Base-by-base conservation (phyloP, 2,888 invertebrate species). In the Papilio demoleus region DNA sequence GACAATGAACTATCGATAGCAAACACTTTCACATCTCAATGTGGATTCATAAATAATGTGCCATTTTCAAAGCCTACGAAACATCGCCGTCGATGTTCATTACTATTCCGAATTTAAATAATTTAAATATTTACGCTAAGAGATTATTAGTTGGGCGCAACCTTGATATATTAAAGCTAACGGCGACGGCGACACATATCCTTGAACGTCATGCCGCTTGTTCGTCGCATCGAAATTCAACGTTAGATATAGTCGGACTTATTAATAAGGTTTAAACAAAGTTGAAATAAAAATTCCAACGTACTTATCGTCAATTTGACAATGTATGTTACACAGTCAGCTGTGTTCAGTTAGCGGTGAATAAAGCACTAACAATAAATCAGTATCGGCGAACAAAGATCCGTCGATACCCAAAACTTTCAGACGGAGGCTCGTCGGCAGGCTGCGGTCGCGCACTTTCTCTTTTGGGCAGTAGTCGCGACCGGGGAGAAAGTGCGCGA, bases 401-500 rank as follows among this genome's bases (percentile, higher is more conserved):
- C 79, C 86, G 79, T 84, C 82, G 80, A 87, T 81, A 80, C 83
- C 81, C 84, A 78, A 86, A 87, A 86, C 84, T 76, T 85, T 80
- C 72, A 75, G 79, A 81, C 80, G 61, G 61, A 61, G 65, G 61
- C 65, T 59, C 81, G 83, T 79, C 81, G 80, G 81, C 78, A 83
- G 81, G 75, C 73, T 74, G 78, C 82, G 83, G 82, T 79, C 82
- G 87, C 85, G 81, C 83, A 87, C 90, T 89, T 88, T 90, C 89
- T 88, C 88, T 86, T 86, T 83, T 79, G 75, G 81, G 78, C 79
- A 76, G 77, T 80, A 76, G 79, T 79, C 79, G 79, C 72, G 70
- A 65, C 61, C 72, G 76, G 77, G 76, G 70, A 85, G 87, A 87
- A 87, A 87, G 86, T 84, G 81, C 78, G 80, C 76, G 75, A 79